phyloP scores from a whole-genome alignment of 1,140 invertebrate species.

The Orchesella cincta region DNA sequence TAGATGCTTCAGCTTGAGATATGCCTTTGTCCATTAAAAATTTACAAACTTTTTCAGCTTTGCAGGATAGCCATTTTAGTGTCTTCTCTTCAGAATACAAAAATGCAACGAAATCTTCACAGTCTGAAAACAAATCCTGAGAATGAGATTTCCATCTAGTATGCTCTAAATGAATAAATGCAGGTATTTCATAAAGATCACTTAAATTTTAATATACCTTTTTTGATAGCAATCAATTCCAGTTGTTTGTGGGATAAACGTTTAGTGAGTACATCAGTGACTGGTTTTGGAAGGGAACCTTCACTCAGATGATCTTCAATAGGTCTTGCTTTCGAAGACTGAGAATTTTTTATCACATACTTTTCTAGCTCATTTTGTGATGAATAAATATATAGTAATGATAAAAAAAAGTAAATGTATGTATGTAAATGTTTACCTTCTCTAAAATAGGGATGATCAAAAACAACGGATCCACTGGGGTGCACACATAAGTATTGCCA shows the following conservation, averaged over 20 bases:
- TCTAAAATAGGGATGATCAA: conserved; percentile 40
- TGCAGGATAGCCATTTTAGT: conserved; percentile 46
- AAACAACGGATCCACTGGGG: conserved; percentile 50
- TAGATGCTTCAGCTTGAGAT: conserved; percentile 39
- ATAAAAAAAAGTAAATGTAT: neutral
- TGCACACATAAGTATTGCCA: conserved; percentile 46
- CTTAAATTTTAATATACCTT: conserved; percentile 34
- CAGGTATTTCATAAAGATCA: no score
- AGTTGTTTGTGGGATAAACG: conserved; percentile 40
- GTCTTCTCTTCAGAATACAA: conserved; percentile 44
- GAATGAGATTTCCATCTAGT: neutral
- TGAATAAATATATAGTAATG: no score
- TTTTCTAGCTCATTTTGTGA: no score
- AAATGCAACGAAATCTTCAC: conserved; percentile 47
- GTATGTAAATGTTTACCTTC: conserved; percentile 40
- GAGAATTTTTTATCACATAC: no score
- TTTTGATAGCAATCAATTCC: conserved; percentile 44
- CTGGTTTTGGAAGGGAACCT: conserved; percentile 27
- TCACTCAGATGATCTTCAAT: conserved; percentile 47
- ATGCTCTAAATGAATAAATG: neutral
- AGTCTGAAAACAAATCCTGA: conserved; percentile 28
- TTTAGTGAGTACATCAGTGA: conserved; percentile 18
- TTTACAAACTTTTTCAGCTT: conserved; percentile 39
- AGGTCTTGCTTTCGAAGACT: conserved; percentile 42
- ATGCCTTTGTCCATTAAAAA: conserved; percentile 37